Base-by-base conservation (phyloP, 2,888 invertebrate genomes). In the Brassicogethes aeneus region DNA sequence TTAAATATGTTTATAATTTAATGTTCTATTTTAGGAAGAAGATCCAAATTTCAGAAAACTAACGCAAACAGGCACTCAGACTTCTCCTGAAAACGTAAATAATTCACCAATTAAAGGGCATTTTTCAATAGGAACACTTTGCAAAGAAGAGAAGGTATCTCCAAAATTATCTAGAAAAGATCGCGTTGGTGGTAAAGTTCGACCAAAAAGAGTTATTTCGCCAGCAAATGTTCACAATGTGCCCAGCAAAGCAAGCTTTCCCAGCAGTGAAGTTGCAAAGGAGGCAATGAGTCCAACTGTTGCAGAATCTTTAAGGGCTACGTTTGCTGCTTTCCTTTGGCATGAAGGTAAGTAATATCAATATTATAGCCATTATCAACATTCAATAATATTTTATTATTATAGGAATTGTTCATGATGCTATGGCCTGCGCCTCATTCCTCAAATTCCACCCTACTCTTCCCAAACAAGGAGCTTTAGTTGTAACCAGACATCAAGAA, bases 381-480 rank as follows among this genome's bases (percentile, higher is more conserved):
- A 23, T 5, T 23, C 5, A 32, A 5, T 5, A 12, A 10, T 7
- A 10, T 32, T 13, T 5, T 5, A 5, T 37, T 41, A 46, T 44
- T 45, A 29, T 55, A 77, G 82, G 94, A 10, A 83, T 96, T 35
- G 94, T 96, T 0, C 94, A 95, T 63, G 96, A 97, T 65, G 94
- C 96, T 3, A 96, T 97, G 83, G 94, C 96, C 0, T 95, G 94
- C 62, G 93, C 96, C 0, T 91, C 95, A 1, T 97, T 92, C 63
- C 74, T 97, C 5, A 94, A 94, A 68, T 96, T 96, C 62, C 88
- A 91, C 65, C 92, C 91, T 0, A 79, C 80, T 17, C 65, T 91
- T 44, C 87, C 90, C 13, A 91, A 91, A 61, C 81, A 84, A 60
- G 85, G 76, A 48, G 86, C 73, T 54, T 70, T 80, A 1, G 87